Evolutionary conservation across 2,797 vertebrate genomes (phyloP), one percentile per base, ranked within the genome.

Genomic region (Premnoplex brunnescens): DNA sequence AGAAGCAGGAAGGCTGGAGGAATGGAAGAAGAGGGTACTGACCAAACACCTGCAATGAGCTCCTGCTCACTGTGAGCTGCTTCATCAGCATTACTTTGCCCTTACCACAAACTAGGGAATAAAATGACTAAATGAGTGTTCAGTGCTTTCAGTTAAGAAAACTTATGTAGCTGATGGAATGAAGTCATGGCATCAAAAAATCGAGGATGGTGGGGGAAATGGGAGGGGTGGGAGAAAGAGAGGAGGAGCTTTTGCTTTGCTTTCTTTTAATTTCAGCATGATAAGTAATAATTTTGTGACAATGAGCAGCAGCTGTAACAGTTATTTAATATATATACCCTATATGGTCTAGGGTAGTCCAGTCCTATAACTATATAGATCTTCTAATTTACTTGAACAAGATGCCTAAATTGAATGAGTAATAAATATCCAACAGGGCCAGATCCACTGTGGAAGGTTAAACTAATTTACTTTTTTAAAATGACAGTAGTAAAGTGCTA

Each of bases 151-250:
- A 46, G n/a, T 49, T 71, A 62, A 7, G 22, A 68, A 71, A 80
- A 62, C 20, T 15, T 27, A 3, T 5, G 5, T 20, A 41, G 79
- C 13, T 74, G 12, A n/a, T 9, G 3, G 17, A 32, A 32, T 10
- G 5, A 52, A 60, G 24, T 19, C 5, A 27, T 67, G 54, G 14
- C 14, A 34, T 75, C 32, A 56, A 87, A 71, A 88, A 10, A 3
- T 34, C 0, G 1, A 30, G 14, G 14, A 7, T 6, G 1, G 3
- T 2, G 6, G 26, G 1, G 20, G 20, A 20, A 44, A 9, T 43
- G 44, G 20, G 43, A 19, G 10, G 11, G 44, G 8, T 2, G 9
- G 9, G 18, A 34, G 30, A n/a, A 41, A 71, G 16, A 12, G 9
- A 8, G 72, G 21, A 58, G 10, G 7, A 66, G 13, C 10, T 56